Conservation (phyloP, 2,888 invertebrate genomes). For the Antitype chi region DNA sequence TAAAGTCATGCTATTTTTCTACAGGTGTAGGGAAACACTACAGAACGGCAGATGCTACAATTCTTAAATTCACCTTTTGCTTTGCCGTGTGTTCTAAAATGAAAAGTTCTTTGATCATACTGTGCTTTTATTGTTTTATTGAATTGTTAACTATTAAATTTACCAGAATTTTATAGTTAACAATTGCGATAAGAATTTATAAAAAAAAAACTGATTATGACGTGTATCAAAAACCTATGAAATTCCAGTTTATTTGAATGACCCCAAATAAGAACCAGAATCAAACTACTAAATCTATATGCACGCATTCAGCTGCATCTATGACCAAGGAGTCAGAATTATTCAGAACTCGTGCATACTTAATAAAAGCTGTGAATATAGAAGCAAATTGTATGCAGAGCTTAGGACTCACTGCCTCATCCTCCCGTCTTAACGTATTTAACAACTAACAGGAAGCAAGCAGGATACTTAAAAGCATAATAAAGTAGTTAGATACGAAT, state of each 20-base stretch:
- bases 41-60: not conserved
- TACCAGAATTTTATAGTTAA: not conserved
- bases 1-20: not conserved
- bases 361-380: constrained; percentile 17
- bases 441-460: constrained; percentile 18
- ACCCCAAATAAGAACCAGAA: not conserved
- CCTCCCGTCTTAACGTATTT: not conserved
- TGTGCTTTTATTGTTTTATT: too few species aligned
- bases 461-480: constrained; percentile 16
- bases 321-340: constrained; percentile 13
- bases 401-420: not conserved
- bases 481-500: not conserved
- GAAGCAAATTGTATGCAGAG: constrained; percentile 6
- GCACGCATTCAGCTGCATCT: not conserved
- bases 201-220: not conserved
- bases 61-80: not conserved
- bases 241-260: not conserved
- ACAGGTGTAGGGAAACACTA: not conserved
- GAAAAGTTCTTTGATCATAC: too few species aligned
- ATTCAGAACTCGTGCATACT: constrained; percentile 22
- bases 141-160: not conserved
- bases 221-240: not conserved
- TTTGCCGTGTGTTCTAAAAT: not conserved
- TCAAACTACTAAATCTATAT: not conserved
- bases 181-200: not conserved